Base-by-base conservation (phyloP, 2,888 invertebrate genomes). In the Polia nebulosa region DNA sequence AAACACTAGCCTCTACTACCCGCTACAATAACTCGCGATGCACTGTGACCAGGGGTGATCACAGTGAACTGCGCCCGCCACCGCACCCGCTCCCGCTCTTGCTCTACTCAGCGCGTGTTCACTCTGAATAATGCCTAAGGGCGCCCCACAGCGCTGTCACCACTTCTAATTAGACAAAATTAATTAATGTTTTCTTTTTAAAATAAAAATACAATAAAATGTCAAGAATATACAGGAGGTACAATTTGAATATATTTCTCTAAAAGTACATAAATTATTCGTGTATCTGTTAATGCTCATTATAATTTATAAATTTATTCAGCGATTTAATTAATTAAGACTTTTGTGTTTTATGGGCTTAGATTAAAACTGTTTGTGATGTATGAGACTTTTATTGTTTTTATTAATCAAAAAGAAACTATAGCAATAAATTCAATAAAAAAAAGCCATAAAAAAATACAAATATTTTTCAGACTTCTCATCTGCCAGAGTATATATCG, bases 321-420 rank as follows among this genome's bases (percentile, higher is more conserved):
- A n/a, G n/a, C n/a, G n/a, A n/a, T n/a, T 55, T 58, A 77, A 83
- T 81, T 81, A 81, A 83, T 78, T 58, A 69, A 83, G 65, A 61
- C 47, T 67, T 76, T 75, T 70, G 55, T 71, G 51, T 73, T 82
- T 80, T 67, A 83, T 64, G 61, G 34, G 25, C 32, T 58, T 51
- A 60, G 65, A 60, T 63, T 66, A 61, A 52, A 53, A 63, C 53
- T 51, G 15, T 76, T 80, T 55, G 51, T 55, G 36, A 15, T 32
- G 15, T 29, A 47, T 29, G 22, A 36, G 8, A 29, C 8, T 17
- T 55, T 47, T 49, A 68, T 41, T 67, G 47, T 41, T 75, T 63
- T 66, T 29, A 15, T 29, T 53, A 32, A 17, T 5, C 4, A n/a
- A 20, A 15, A 27, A 72, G 32, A 39, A 34, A n/a, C 7, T 32